Evolutionary conservation across 2,888 invertebrate genomes (phyloP), one percentile per base, ranked within the genome.

Genomic region (Caradrina clavipalpis): DNA sequence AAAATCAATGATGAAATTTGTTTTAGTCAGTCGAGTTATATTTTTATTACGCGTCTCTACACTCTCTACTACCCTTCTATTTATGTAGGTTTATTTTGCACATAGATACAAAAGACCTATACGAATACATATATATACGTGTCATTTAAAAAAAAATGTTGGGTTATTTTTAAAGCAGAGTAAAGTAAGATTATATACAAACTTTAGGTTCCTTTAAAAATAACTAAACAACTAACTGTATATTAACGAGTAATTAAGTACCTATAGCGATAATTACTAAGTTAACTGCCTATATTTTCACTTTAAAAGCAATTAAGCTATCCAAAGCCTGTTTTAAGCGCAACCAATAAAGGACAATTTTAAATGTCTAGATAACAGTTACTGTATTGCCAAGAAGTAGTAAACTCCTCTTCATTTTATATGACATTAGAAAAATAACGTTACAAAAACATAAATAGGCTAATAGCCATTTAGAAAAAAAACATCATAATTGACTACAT

Each of bases 251-350:
- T 42, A 19, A 6, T 7, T 21, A 26, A 7, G 6, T 19, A 19
- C 19, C 55, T 19, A 39, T 47, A n/a, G 47, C n/a, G n/a, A 47
- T 47, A 55, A 19, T 35, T 7, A 51, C 17, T 26, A n/a, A n/a
- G 0, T 26, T 57, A 61, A 51, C 15, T 19, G 11, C 8, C 15
- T 17, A n/a, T 51, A 35, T 31, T 47, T 71, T 47, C 21, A 64
- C 39, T 21, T 63, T 19, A 72, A 72, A 73, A 58, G 11, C n/a
- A 22, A 72, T 65, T 73, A 73, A 13, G 22, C 10, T 42, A n/a
- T 47, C 22, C 26, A 45, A 6, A 21, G 22, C 35, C 19, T 42
- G 21, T 51, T 42, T 2, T 51, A 19, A n/a, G 1, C 31, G 31
- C n/a, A 21, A 19, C 1, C 19, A 49, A 35, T 22, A 1, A 22